These are phyloP conservation scores for mouse (Mus musculus) DNA, from an alignment of 2,113 vertebrate species.

Conservation along the genomic window DNA sequence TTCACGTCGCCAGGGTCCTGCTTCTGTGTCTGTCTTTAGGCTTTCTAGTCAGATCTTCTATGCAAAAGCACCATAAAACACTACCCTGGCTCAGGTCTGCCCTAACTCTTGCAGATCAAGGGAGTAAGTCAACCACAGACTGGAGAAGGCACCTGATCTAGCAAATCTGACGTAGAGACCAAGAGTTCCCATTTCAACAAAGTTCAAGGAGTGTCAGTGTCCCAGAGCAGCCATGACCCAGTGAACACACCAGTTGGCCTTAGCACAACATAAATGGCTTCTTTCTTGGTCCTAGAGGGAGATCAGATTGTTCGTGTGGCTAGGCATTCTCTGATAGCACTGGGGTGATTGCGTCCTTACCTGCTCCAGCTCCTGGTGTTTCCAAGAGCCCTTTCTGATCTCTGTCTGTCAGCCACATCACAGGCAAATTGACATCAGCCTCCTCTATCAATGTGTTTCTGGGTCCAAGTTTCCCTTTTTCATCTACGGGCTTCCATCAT, in stretches of 20 bases:
- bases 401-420: not conserved
- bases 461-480: not conserved
- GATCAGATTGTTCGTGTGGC: accelerated
- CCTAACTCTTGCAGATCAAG: not conserved
- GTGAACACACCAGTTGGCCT: not conserved
- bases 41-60: not conserved
- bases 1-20: not conserved
- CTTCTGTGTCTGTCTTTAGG: not conserved
- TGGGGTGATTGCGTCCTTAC: accelerated
- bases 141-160: not conserved
- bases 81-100: no score
- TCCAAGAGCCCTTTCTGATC: not conserved
- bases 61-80: not conserved
- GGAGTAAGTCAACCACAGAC: not conserved
- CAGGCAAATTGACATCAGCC: no score
- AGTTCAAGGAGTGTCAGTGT: accelerated
- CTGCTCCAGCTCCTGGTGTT: not conserved
- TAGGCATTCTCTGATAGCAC: accelerated
- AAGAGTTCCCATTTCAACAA: not conserved
- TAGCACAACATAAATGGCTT: not conserved
- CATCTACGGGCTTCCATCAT: not conserved
- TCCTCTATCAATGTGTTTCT: not conserved
- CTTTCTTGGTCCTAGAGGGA: not conserved
- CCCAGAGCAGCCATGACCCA: not conserved
- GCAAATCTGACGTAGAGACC: not conserved